phyloP scores from a whole-genome alignment of 2,888 invertebrate genomes.

The Phyto melanocephala region DNA sequence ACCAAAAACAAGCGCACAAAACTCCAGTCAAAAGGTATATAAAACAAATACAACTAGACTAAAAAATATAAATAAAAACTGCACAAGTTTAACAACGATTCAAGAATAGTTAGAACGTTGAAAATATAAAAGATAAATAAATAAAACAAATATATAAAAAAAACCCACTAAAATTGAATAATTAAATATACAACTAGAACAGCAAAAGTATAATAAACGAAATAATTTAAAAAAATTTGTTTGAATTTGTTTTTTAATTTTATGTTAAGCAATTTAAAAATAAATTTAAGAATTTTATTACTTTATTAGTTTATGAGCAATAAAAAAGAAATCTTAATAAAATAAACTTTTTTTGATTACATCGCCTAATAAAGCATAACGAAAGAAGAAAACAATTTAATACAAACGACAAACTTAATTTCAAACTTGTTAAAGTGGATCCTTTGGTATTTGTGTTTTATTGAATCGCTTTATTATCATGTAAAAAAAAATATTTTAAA shows the following conservation, averaged over 20 bases:
- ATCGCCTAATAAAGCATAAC: not conserved
- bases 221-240: constrained; percentile 22
- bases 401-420: not conserved
- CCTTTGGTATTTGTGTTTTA: not conserved
- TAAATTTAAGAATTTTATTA: not conserved
- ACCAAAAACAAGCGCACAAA: constrained; percentile 45
- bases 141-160: not conserved
- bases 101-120: constrained; percentile 5
- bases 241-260: not conserved
- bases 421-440: not conserved
- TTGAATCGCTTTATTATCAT: not conserved
- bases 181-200: constrained; percentile 9
- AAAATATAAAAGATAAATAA: not conserved
- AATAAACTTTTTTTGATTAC: not conserved
- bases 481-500: too few relatives aligned
- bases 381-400: not conserved
- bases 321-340: not conserved
- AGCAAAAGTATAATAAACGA: constrained; percentile 21
- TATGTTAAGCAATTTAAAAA: not conserved
- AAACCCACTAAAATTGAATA: not conserved
- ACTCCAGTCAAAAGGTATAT: not conserved
- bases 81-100: constrained; percentile 43
- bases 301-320: not conserved
- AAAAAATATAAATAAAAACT: constrained; percentile 14
- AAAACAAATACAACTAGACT: not conserved